phyloP scores from a whole-genome alignment of 1,140 invertebrate species.

The Gonatopus flavifemur region DNA sequence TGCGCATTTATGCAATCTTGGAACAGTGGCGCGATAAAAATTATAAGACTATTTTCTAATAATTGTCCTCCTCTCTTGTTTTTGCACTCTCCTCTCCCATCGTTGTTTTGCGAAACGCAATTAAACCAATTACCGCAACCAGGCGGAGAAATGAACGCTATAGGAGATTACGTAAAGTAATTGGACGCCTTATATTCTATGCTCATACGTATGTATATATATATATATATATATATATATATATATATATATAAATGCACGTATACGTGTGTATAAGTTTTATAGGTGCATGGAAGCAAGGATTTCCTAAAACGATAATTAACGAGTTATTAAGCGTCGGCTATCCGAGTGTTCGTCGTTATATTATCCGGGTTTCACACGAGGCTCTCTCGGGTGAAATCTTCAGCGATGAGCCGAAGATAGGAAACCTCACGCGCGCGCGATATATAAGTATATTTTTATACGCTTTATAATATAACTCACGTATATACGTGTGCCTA shows the following conservation, averaged over 20 bases:
- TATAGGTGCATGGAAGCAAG: slow-evolving; percentile 28
- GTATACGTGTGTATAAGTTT: no score
- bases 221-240: no score
- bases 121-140: slow-evolving; percentile 56
- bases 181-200: slow-evolving; percentile 36
- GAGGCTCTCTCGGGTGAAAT: slow-evolving; percentile 39
- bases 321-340: slow-evolving; percentile 59
- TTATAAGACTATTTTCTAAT: slow-evolving; percentile 11
- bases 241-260: no score
- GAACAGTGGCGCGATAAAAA: slow-evolving; percentile 17
- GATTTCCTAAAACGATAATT: slow-evolving; percentile 62
- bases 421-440: slow-evolving; percentile 26
- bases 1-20: no score
- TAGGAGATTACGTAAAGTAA: slow-evolving; percentile 53
- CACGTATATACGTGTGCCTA: neutral
- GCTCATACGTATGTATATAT: slow-evolving; percentile 4
- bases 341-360: slow-evolving; percentile 36
- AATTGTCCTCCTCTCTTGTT: slow-evolving; percentile 7
- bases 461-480: neutral
- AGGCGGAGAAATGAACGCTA: slow-evolving; percentile 48
- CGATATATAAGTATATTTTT: slow-evolving; percentile 1
- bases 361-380: slow-evolving; percentile 42
- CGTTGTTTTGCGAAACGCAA: slow-evolving; percentile 43
- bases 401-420: slow-evolving; percentile 26
- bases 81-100: slow-evolving; percentile 8